A percentile compares a stretch with the other conserved stretches of the same genome.
Evolutionary conservation across 2,888 invertebrate genomes (phyloP).

Genomic region (Eulithis testata): DNA sequence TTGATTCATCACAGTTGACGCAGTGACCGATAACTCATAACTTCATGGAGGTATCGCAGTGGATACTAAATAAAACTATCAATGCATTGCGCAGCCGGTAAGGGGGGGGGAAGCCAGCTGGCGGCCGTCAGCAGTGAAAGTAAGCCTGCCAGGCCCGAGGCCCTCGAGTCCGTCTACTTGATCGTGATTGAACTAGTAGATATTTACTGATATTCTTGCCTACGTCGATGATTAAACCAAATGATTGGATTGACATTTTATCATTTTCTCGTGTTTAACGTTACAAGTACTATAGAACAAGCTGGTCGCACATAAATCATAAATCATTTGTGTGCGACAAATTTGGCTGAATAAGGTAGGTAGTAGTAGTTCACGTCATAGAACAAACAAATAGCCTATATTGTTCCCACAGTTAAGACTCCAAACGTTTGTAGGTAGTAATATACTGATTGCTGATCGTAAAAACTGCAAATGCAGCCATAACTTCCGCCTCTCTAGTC

Average conservation of each 20-base stretch:
- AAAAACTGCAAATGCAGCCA: no score
- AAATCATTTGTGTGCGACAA: no score
- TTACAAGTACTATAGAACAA: neutral
- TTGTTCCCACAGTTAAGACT: neutral
- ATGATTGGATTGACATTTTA: conserved; percentile 15
- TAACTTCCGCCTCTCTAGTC: neutral
- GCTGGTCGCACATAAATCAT: no score
- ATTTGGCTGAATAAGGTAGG: no score
- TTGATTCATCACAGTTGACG: conserved; percentile 1
- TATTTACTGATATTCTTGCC: conserved; percentile 44
- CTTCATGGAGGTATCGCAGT: conserved; percentile 24
- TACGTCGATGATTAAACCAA: conserved; percentile 9
- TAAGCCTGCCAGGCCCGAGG: conserved; percentile 67
- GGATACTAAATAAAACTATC: conserved; percentile 49
- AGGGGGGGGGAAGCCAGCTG: conserved; percentile 66
- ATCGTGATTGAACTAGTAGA: conserved; percentile 49
- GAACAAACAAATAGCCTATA: neutral
- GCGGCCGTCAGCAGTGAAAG: conserved; percentile 82
- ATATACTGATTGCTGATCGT: neutral
- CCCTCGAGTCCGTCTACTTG: conserved; percentile 55
- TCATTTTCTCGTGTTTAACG: neutral
- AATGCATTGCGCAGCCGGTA: conserved; percentile 72
- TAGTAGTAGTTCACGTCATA: neutral
- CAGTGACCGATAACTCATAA: conserved; percentile 7
- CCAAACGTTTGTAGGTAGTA: neutral